These are phyloP conservation scores for Scaeva pyrastri DNA, from an alignment of 2,888 invertebrate species.

Conservation along the genomic window DNA sequence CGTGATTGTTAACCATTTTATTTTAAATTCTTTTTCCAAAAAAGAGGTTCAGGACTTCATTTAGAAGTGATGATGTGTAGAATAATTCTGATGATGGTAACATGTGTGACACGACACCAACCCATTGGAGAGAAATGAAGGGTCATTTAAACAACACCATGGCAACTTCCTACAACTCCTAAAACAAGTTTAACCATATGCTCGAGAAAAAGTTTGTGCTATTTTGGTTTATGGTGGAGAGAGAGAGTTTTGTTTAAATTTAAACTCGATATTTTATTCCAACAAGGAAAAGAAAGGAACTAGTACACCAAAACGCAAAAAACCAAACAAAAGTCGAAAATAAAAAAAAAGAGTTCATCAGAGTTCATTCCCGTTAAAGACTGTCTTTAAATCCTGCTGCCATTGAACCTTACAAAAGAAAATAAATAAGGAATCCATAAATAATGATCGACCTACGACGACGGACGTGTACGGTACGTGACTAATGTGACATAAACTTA, in stretches of 20 bases:
- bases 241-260: background rate
- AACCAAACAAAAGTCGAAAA: background rate
- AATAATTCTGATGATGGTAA: background rate
- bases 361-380: background rate
- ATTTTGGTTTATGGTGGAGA: background rate
- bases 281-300: background rate
- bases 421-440: constrained; percentile 55
- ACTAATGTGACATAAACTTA: constrained; percentile 62
- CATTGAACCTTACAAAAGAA: constrained; percentile 50
- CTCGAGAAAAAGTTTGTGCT: constrained; percentile 1
- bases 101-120: background rate
- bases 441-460: constrained; percentile 54
- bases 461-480: constrained; percentile 43
- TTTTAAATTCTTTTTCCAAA: background rate
- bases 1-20: constrained; percentile 54
- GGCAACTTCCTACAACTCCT: background rate
- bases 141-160: constrained; percentile 8
- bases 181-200: background rate
- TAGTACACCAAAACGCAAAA: background rate
- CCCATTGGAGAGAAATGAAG: background rate
- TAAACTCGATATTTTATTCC: background rate
- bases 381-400: background rate
- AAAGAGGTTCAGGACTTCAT: background rate
- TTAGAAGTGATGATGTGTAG: background rate
- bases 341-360: background rate